phyloP scores from a whole-genome alignment of 2,113 vertebrate species.

The Indri indri region DNA sequence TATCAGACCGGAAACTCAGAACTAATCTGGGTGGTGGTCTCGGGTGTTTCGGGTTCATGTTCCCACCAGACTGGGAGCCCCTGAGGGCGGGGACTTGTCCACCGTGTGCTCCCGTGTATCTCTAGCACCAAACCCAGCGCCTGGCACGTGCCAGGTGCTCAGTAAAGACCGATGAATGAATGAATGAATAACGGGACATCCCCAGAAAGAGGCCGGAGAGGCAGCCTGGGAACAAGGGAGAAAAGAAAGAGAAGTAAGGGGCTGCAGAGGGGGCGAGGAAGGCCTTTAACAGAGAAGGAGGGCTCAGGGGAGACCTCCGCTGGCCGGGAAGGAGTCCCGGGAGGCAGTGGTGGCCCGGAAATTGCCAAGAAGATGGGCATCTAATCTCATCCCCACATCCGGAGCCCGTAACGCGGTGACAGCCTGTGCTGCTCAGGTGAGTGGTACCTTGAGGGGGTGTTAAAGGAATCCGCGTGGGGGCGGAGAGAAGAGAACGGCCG shows the following conservation, averaged over 20 bases:
- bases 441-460: background rate
- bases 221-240: background rate
- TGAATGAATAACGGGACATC: background rate
- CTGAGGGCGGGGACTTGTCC: background rate
- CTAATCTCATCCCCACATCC: background rate
- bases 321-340: background rate
- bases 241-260: background rate
- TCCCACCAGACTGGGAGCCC: background rate
- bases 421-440: background rate
- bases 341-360: background rate
- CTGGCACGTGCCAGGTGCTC: background rate
- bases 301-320: background rate
- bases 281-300: background rate
- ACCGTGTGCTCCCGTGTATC: background rate
- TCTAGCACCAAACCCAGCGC: background rate
- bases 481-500: background rate
- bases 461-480: background rate
- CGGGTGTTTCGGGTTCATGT: background rate
- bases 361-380: background rate
- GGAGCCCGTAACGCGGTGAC: background rate
- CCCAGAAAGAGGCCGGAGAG: background rate
- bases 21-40: background rate
- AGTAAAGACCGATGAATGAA: background rate
- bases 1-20: background rate
- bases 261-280: background rate